These are phyloP conservation scores for Apis cerana DNA, from an alignment of 1,140 invertebrate genomes.

Conservation along the genomic window DNA sequence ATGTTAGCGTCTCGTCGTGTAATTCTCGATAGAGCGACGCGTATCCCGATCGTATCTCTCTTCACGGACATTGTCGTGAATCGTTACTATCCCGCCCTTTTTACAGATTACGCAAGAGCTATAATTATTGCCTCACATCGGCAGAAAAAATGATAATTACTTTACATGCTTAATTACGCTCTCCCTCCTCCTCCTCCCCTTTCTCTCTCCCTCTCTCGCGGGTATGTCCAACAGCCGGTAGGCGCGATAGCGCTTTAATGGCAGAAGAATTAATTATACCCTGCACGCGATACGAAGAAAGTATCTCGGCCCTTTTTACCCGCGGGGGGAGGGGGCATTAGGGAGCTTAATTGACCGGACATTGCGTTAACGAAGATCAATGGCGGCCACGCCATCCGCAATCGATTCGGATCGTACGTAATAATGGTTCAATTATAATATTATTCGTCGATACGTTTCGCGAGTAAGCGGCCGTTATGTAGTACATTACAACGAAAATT, in stretches of 20 bases:
- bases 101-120: constrained; percentile 41
- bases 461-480: too few relatives aligned
- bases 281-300: constrained; percentile 50
- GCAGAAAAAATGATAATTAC: constrained; percentile 48
- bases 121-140: constrained; percentile 43
- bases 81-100: constrained; percentile 60
- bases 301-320: constrained; percentile 39
- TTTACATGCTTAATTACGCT: constrained; percentile 52
- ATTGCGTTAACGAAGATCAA: constrained; percentile 50
- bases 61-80: constrained; percentile 73
- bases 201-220: neutral
- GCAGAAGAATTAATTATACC: constrained; percentile 53
- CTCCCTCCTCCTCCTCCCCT: neutral
- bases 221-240: constrained; percentile 16
- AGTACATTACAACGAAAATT: too few relatives aligned
- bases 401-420: neutral
- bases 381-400: neutral
- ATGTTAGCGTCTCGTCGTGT: neutral
- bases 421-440: constrained; percentile 42
- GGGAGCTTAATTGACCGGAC: constrained; percentile 43
- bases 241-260: constrained; percentile 49
- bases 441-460: neutral
- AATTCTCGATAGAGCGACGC: constrained; percentile 21
- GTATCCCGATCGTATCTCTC: constrained; percentile 41
- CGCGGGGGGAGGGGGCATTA: constrained; percentile 25